Base-by-base conservation (phyloP, 2,888 invertebrate species). In the Drosophila pegasa region DNA sequence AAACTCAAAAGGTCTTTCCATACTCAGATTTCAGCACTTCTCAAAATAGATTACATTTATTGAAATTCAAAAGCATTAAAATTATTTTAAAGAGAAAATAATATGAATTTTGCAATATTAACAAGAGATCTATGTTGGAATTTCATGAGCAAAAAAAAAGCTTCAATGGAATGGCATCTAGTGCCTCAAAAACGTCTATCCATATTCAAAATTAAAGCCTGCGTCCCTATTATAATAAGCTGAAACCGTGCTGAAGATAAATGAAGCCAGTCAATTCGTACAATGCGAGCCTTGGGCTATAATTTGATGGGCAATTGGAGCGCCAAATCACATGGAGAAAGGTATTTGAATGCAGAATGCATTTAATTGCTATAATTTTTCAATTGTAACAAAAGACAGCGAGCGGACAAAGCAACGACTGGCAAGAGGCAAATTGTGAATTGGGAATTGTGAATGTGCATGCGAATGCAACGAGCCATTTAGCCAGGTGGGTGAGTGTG, bases 361-460 rank as follows among this genome's bases (percentile, higher is more conserved):
- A 72, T 67, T 84, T 87, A 80, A 87, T 87, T 80, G 75, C 84
- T 72, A 84, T 80, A 72, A 87, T 84, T 84, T 82, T 80, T 83
- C 74, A 82, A 83, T 80, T 74, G 80, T 71, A 72, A 87, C 78
- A 75, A 71, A 74, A 82, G 81, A 70, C 61, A 67, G 47, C 25
- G 12, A 12, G 20, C 61, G 66, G 64, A 78, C 69, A 81, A 75
- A 70, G 69, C 69, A 64, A 64, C 70, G 72, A 72, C 80, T 59
- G 52, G 75, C 69, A 78, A 79, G 64, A 70, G 76, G 67, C 59
- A 48, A 67, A 71, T 50, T 35, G 40, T 57, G 66, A 58, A 65
- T 50, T 56, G 55, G 45, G 57, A 45, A 45, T 47, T 72, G 67
- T 65, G 60, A 63, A 69, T 74, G 68, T 69, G 64, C 61, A 71